A percentile compares a stretch with the other conserved stretches of the same genome.
Conservation (phyloP, 2,888 invertebrate species). For the Eueremaeus valkanovi region DNA sequence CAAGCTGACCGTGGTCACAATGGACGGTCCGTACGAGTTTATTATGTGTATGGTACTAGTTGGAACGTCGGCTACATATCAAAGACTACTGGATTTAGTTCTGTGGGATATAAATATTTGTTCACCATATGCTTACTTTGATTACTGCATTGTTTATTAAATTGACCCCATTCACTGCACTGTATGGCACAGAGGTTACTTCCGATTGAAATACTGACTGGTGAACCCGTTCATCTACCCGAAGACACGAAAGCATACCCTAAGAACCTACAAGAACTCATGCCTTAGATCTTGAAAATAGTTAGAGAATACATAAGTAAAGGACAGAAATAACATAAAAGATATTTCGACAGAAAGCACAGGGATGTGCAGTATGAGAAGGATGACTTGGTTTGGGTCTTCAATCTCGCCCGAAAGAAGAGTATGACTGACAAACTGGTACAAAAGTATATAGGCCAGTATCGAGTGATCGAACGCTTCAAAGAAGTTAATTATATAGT, state of each 20-base stretch:
- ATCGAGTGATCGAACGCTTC: neutral
- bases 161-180: conserved; percentile 44
- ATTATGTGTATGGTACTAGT: conserved; percentile 5
- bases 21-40: conserved; percentile 3
- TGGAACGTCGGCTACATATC: conserved; percentile 9
- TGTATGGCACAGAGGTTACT: conserved; percentile 45
- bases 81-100: neutral
- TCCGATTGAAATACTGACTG: conserved; percentile 43
- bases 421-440: conserved; percentile 23
- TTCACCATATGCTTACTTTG: conserved; percentile 17
- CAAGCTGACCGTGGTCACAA: conserved; percentile 1
- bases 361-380: neutral
- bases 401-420: neutral
- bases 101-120: neutral
- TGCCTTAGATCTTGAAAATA: neutral
- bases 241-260: neutral
- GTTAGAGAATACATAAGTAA: neutral
- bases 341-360: neutral
- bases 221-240: neutral
- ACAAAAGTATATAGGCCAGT: conserved; percentile 10
- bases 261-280: neutral
- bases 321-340: neutral
- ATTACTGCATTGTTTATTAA: neutral
- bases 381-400: conserved; percentile 25
- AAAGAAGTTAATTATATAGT: neutral